These are phyloP conservation scores for Takifugu rubripes DNA, from an alignment of 2,797 vertebrate genomes.

Conservation along the genomic window DNA sequence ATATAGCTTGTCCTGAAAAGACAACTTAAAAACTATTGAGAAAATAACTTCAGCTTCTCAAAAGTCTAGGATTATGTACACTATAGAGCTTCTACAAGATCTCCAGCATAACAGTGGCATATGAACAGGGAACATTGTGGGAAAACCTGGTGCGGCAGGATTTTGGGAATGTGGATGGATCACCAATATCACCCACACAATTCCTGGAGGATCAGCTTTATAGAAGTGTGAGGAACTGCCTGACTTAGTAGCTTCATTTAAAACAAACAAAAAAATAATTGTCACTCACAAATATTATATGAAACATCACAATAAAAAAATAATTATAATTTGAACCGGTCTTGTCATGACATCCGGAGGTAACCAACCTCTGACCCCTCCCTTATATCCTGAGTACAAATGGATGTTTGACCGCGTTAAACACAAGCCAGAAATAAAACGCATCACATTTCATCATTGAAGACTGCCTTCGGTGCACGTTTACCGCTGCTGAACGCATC, in stretches of 20 bases:
- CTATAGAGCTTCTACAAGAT: slow-evolving; percentile 1
- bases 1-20: slow-evolving; percentile 18
- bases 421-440: slow-evolving; percentile 23
- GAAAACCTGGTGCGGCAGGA: slow-evolving; percentile 6
- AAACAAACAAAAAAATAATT: slow-evolving; percentile 5
- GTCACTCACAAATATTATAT: background rate
- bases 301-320: background rate
- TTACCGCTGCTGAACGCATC: slow-evolving; percentile 17
- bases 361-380: slow-evolving; percentile 8
- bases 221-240: background rate
- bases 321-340: background rate
- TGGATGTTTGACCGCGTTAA: slow-evolving; percentile 20
- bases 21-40: slow-evolving; percentile 13
- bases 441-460: slow-evolving; percentile 34
- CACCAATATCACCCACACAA: background rate
- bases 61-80: slow-evolving; percentile 51
- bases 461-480: slow-evolving; percentile 12
- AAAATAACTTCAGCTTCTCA: slow-evolving; percentile 29
- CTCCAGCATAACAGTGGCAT: slow-evolving; percentile 31
- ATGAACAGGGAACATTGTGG: slow-evolving; percentile 1
- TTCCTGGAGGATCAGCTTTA: slow-evolving; percentile 1
- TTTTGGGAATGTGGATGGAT: slow-evolving; percentile 5
- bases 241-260: background rate
- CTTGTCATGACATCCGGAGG: background rate
- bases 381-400: slow-evolving; percentile 49